These are phyloP conservation scores for Stictocephala bisonia DNA, from an alignment of 2,888 invertebrate genomes.

Conservation along the genomic window DNA sequence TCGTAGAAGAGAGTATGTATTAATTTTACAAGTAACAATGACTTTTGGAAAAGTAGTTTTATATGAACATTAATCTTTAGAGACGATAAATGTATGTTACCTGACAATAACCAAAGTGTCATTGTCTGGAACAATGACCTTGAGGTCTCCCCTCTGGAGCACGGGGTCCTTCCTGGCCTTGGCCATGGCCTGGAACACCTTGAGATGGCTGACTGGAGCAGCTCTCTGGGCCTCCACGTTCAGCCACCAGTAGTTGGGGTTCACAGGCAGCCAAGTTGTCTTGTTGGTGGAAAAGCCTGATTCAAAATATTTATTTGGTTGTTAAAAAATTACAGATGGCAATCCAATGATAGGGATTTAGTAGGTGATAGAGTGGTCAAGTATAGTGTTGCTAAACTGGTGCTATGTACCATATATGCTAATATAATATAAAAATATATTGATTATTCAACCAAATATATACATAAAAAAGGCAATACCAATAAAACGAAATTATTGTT, in stretches of 20 bases:
- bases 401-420: too few relatives aligned
- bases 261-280: conserved; percentile 75
- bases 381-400: too few relatives aligned
- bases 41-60: too few relatives aligned
- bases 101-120: neutral
- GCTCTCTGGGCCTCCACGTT: conserved; percentile 52
- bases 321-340: neutral
- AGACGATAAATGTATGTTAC: too few relatives aligned
- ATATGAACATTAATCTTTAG: neutral
- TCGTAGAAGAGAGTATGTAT: too few relatives aligned
- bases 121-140: neutral
- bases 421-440: too few relatives aligned
- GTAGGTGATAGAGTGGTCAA: too few relatives aligned
- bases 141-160: conserved; percentile 60
- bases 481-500: too few relatives aligned
- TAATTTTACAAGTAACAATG: too few relatives aligned
- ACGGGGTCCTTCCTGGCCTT: conserved; percentile 63
- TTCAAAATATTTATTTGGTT: neutral
- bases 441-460: too few relatives aligned
- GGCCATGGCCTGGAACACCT: conserved; percentile 53
- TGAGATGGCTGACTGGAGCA: conserved; percentile 49
- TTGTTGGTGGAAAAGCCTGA: conserved; percentile 68
- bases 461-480: too few relatives aligned
- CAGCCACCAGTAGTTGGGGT: conserved; percentile 69
- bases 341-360: too few relatives aligned